Evolutionary conservation across 2,797 vertebrate genomes (phyloP).

Genomic region (Perodicticus potto): DNA sequence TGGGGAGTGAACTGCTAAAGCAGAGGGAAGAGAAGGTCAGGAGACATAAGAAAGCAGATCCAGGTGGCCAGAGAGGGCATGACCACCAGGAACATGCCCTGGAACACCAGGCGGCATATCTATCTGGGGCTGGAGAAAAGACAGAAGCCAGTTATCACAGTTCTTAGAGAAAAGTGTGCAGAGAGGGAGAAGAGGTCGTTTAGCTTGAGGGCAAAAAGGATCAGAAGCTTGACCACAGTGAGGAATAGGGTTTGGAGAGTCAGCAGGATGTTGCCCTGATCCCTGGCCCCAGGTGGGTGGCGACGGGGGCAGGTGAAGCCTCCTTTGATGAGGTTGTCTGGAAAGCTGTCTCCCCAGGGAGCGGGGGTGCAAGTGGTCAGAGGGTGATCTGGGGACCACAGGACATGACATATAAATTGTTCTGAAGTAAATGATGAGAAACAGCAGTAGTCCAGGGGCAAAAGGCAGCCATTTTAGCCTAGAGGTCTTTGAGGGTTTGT

Average conservation of each 20-base stretch:
- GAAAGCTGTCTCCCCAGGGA: background rate
- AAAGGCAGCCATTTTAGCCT: background rate
- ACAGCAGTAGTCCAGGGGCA: background rate
- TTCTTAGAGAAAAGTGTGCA: background rate
- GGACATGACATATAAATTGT: background rate
- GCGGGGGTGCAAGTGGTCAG: background rate
- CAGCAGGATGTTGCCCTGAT: background rate
- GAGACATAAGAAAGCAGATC: background rate
- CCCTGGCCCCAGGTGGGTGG: background rate
- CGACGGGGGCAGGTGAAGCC: background rate
- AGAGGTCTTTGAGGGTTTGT: constrained; percentile 36
- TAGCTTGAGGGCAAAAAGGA: background rate
- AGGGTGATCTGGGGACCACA: background rate
- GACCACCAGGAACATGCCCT: background rate
- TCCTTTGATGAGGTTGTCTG: background rate
- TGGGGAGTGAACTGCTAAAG: background rate
- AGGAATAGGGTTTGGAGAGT: background rate
- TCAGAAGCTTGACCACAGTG: background rate
- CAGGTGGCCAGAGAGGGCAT: background rate
- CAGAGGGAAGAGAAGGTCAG: background rate
- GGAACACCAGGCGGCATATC: background rate
- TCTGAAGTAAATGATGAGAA: background rate
- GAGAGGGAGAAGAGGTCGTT: background rate
- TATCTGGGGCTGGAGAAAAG: background rate
- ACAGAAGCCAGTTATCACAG: background rate